A percentile compares a stretch with the other conserved stretches of the same genome.
Evolutionary conservation across 1,140 invertebrate genomes (phyloP).

Genomic region (Caerostris extrusa): DNA sequence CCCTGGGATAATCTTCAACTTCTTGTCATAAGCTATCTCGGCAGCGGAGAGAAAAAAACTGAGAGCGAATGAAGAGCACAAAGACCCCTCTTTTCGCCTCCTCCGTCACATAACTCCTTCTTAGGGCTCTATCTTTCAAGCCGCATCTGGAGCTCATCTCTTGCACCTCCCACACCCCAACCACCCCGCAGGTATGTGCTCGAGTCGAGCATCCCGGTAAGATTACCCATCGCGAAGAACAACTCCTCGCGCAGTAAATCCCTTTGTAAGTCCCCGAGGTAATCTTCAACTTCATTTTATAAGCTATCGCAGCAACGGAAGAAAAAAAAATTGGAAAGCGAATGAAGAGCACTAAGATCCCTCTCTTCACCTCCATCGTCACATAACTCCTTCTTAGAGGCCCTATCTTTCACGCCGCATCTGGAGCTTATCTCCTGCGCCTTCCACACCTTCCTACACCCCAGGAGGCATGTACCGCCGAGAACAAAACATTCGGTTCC

Average conservation of each 20-base stretch:
- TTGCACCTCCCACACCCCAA: too few relatives aligned
- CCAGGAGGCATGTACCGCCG: not conserved
- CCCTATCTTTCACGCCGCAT: constrained; percentile 57
- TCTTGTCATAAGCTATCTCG: not conserved
- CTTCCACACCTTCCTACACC: not conserved
- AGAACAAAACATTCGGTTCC: constrained; percentile 33
- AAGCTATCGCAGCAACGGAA: not conserved
- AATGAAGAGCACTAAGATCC: constrained; percentile 13
- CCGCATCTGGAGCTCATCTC: constrained; percentile 63
- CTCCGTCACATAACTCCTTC: constrained; percentile 55
- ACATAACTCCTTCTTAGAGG: constrained; percentile 60
- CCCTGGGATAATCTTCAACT: constrained; percentile 1
- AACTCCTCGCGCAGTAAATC: not conserved
- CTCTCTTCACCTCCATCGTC: constrained; percentile 19
- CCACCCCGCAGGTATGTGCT: not conserved
- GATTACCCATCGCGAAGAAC: not conserved
- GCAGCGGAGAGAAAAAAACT: not conserved
- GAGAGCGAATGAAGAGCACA: constrained; percentile 9
- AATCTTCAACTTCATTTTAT: constrained; percentile 44
- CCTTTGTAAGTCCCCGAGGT: constrained; percentile 18
- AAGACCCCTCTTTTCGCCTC: constrained; percentile 14
- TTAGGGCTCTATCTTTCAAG: constrained; percentile 55
- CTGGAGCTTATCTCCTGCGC: constrained; percentile 45
- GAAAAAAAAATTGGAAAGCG: not conserved
- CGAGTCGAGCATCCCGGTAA: not conserved